Base-by-base conservation (phyloP, 2,888 invertebrate species). In the Augiades crinisus region DNA sequence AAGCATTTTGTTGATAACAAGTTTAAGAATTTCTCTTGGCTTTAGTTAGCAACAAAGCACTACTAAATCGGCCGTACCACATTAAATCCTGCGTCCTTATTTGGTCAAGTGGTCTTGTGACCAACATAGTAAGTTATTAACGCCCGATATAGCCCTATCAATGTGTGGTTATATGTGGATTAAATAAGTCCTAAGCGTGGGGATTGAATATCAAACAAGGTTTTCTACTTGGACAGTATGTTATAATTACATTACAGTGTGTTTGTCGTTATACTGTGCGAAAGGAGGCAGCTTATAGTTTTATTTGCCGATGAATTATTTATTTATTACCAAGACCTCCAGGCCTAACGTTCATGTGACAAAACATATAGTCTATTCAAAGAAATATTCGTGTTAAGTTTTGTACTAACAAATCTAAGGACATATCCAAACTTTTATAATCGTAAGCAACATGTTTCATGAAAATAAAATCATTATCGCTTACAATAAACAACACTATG, bases 341-440 rank as follows among this genome's bases (percentile, higher is more conserved):
- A 10, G 4, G 27, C n/a, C 4, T 27, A n/a, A n/a, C n/a, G 10
- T 10, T 10, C 5, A 3, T 12, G 21, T 37, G 37, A 21, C 12
- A n/a, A 19, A 19, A 19, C 19, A 19, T 19, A 19, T 5, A 19
- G n/a, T n/a, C n/a, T n/a, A n/a, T n/a, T n/a, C n/a, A n/a, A n/a
- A n/a, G n/a, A n/a, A n/a, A n/a, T n/a, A n/a, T n/a, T n/a, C n/a
- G n/a, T n/a, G n/a, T n/a, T n/a, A n/a, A n/a, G n/a, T 14, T 6
- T 27, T 14, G 24, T 27, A 27, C n/a, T 40, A n/a, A 8, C 5
- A 7, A 24, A 40, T 16, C 14, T 24, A 22, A 13, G 7, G 27
- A 40, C 24, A 40, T 40, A 40, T 27, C 24, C 40, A 27, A 40
- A 24, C n/a, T n/a, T 27, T 27, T 27, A 22, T 38, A 36, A 19